A percentile compares a stretch with the other conserved stretches of the same genome.
phyloP scores from a whole-genome alignment of 2,888 invertebrate genomes.

The Tinea trinotella region DNA sequence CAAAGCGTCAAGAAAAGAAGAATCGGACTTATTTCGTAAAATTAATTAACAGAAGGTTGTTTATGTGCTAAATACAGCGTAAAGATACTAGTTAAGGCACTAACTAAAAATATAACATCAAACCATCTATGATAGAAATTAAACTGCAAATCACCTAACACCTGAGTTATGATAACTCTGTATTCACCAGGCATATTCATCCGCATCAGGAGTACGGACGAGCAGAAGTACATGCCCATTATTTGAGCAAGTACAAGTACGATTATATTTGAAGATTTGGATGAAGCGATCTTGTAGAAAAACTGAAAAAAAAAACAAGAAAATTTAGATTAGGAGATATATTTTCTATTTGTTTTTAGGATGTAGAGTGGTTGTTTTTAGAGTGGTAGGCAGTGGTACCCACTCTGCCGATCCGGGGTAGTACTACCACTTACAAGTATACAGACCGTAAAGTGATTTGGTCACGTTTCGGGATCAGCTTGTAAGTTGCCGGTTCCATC shows the following conservation, averaged over 20 bases:
- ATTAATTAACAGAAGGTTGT: slow-evolving; percentile 75
- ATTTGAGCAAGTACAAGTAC: slow-evolving; percentile 97
- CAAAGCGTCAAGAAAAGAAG: too few species aligned
- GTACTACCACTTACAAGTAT: too few species aligned
- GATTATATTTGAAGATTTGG: slow-evolving; percentile 98
- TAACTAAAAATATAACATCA: slow-evolving; percentile 98
- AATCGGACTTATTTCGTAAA: too few species aligned
- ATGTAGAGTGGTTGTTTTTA: too few species aligned
- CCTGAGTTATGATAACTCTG: slow-evolving; percentile 86
- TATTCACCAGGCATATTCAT: slow-evolving; percentile 99
- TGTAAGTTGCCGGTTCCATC: too few species aligned
- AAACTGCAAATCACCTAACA: slow-evolving; percentile 96
- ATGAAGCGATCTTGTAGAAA: slow-evolving; percentile 99
- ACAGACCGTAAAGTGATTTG: too few species aligned
- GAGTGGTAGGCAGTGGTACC: too few species aligned
- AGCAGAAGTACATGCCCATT: slow-evolving; percentile 99
- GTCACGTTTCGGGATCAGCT: too few species aligned
- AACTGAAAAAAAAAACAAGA: slow-evolving; percentile 79
- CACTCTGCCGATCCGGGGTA: too few species aligned
- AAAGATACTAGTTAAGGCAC: slow-evolving; percentile 94
- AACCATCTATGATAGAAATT: slow-evolving; percentile 99
- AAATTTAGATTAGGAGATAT: neutral
- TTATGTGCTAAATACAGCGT: slow-evolving; percentile 97
- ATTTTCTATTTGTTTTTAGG: too few species aligned
- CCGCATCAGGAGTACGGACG: slow-evolving; percentile 95